Percentiles rank a stretch among this genome's conserved stretches.
phyloP scores from a whole-genome alignment of 2,113 vertebrate species.

The human (Homo sapiens) region DNA sequence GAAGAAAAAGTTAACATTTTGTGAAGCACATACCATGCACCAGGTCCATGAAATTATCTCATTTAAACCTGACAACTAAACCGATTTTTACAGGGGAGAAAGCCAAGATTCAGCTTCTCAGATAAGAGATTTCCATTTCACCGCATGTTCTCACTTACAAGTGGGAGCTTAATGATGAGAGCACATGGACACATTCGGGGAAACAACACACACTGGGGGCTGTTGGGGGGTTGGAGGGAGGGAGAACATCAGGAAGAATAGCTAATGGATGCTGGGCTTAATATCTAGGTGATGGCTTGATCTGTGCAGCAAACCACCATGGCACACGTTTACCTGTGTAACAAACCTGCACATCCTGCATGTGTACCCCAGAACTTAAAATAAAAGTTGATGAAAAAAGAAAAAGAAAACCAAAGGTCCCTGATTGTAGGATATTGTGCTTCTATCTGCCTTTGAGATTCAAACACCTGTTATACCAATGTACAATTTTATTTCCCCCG shows the following conservation, averaged over 20 bases:
- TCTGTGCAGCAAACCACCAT: too few species aligned
- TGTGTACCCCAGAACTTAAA: too few species aligned
- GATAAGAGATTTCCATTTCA: background rate
- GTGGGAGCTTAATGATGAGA: too few species aligned
- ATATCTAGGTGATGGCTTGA: too few species aligned
- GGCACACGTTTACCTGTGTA: too few species aligned
- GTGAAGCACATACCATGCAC: background rate
- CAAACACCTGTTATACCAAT: background rate
- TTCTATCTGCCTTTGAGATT: background rate
- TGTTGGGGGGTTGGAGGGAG: too few species aligned
- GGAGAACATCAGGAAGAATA: too few species aligned
- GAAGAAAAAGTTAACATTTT: background rate
- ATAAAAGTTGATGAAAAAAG: background rate
- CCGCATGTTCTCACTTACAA: too few species aligned
- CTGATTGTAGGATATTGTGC: background rate
- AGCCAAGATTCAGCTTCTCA: background rate
- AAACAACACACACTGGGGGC: too few species aligned
- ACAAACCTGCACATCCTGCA: too few species aligned
- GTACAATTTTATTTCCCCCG: background rate
- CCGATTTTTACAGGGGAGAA: background rate
- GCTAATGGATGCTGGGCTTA: too few species aligned
- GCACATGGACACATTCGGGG: too few species aligned
- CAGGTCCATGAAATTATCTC: background rate
- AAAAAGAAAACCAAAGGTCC: background rate
- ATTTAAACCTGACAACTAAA: background rate